A percentile compares a stretch with the other conserved stretches of the same genome.
phyloP scores from a whole-genome alignment of 2,888 invertebrate species.

The Phaedon cochleariae region DNA sequence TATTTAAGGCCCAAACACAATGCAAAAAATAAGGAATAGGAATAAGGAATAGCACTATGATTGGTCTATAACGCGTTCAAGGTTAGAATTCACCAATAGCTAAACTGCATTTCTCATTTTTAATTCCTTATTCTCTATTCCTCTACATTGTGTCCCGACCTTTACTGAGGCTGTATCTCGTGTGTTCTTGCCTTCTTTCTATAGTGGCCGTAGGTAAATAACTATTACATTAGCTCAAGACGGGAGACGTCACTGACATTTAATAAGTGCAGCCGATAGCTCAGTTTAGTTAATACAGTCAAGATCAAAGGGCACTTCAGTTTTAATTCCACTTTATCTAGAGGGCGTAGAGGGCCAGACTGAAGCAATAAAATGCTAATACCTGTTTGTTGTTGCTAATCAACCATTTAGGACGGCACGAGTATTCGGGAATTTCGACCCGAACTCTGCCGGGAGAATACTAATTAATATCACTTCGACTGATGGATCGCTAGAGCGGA shows the following conservation, averaged over 20 bases:
- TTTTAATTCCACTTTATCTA: slow-evolving; percentile 69
- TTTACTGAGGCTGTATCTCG: too few species aligned
- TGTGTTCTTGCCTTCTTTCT: too few species aligned
- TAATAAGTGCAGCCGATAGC: slow-evolving; percentile 62
- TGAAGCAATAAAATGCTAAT: slow-evolving; percentile 76
- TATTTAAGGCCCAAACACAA: too few species aligned
- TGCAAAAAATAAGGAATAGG: too few species aligned
- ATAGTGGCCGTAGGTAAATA: too few species aligned
- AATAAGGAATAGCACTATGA: too few species aligned
- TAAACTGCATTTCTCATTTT: too few species aligned
- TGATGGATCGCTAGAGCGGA: slow-evolving; percentile 12
- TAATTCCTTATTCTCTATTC: too few species aligned
- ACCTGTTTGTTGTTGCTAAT: slow-evolving; percentile 74
- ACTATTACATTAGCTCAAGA: slow-evolving; percentile 26
- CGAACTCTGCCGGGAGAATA: slow-evolving; percentile 38
- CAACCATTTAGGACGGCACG: slow-evolving; percentile 61
- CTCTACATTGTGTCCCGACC: too few species aligned
- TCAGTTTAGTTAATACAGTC: slow-evolving; percentile 62
- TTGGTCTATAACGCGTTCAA: too few species aligned
- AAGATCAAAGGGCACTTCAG: slow-evolving; percentile 66
- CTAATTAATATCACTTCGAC: slow-evolving; percentile 42
- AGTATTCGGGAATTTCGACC: slow-evolving; percentile 39
- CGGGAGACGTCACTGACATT: slow-evolving; percentile 55
- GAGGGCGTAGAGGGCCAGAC: slow-evolving; percentile 63
- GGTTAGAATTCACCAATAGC: too few species aligned